Percentiles rank a stretch among this genome's conserved stretches.
Conservation (phyloP, 2,888 invertebrate genomes). For the Gortyna flavago region DNA sequence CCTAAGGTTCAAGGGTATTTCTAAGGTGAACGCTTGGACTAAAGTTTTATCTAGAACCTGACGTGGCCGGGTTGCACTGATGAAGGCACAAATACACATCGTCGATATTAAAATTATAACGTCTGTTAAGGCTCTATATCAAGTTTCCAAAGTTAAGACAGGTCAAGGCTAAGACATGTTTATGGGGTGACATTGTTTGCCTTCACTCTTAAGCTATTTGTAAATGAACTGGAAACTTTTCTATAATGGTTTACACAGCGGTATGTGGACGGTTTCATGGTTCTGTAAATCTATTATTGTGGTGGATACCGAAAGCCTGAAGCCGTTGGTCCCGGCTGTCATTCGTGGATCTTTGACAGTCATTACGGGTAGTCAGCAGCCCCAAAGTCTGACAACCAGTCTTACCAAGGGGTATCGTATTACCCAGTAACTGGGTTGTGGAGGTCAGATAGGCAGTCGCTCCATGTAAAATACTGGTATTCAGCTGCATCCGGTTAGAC, state of each 20-base stretch:
- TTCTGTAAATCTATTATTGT: background rate
- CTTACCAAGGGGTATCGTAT: no score
- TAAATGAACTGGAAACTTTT: constrained; percentile 46
- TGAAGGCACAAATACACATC: background rate
- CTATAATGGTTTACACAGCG: constrained; percentile 9
- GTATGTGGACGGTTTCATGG: background rate
- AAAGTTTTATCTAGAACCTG: background rate
- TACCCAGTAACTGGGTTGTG: no score
- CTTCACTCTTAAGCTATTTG: constrained; percentile 18
- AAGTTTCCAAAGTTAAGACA: constrained; percentile 25
- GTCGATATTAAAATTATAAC: background rate
- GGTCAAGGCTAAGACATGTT: constrained; percentile 40
- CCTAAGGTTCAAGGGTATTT: background rate
- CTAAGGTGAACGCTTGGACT: background rate
- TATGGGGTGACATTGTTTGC: constrained; percentile 31
- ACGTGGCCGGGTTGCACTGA: background rate
- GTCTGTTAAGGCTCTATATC: background rate
- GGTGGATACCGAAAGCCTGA: no score
- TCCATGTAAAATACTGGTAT: no score
- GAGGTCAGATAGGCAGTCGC: no score
- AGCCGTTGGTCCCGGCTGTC: no score
- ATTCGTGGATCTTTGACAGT: no score
- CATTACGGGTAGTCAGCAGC: no score
- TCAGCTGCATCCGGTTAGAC: no score
- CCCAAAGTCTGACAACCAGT: no score